Conservation (phyloP, 2,797 vertebrate species). For the Ciconia nigra region DNA sequence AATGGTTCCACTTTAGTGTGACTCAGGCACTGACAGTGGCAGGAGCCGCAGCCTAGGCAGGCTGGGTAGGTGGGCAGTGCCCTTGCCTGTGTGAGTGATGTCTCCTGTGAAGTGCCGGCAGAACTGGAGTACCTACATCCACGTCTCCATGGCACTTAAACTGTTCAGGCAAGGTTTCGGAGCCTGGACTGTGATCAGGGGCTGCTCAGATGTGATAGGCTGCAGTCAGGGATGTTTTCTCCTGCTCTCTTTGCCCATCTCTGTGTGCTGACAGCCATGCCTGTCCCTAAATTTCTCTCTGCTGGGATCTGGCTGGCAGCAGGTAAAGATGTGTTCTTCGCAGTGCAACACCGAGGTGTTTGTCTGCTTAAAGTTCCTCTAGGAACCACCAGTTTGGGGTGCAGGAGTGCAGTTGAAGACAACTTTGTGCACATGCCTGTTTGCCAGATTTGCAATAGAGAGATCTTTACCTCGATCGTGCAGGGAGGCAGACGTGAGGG, state of each 20-base stretch:
- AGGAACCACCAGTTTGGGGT: background rate
- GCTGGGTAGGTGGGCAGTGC: background rate
- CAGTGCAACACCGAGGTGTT: background rate
- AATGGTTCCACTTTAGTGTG: background rate
- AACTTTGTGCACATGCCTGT: rapidly evolving
- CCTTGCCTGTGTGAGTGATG: background rate
- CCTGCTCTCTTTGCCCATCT: background rate
- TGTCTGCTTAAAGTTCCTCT: background rate
- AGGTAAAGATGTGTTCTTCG: background rate
- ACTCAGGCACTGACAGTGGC: background rate
- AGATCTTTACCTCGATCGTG: background rate
- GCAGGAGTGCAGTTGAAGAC: background rate
- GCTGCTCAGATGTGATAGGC: background rate
- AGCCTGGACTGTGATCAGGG: background rate
- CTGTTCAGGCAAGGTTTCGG: background rate
- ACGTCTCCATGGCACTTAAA: background rate
- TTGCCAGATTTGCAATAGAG: background rate
- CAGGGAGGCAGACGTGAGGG: background rate
- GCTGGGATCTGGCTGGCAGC: background rate
- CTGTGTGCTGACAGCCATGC: background rate
- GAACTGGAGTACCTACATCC: rapidly evolving
- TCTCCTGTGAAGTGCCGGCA: background rate
- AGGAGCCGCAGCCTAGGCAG: background rate
- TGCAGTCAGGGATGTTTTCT: background rate
- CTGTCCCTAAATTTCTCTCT: background rate